Conservation (phyloP, 2,888 invertebrate genomes). For the Lithophane leautieri region DNA sequence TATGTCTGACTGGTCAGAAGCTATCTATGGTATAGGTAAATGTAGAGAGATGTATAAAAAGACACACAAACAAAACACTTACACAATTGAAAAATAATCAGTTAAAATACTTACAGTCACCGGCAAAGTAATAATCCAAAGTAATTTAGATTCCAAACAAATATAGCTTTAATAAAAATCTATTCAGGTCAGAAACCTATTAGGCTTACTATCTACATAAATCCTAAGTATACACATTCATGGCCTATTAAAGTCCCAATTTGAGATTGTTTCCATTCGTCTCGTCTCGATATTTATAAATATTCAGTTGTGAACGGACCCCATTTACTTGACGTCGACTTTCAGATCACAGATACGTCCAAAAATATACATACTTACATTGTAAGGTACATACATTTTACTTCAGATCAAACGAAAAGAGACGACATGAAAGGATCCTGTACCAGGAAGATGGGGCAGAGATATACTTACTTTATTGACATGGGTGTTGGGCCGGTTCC, state of each 20-base stretch:
- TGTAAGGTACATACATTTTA: not conserved
- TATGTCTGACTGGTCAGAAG: no score
- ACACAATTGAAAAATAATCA: no score
- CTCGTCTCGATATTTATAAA: constrained; percentile 7
- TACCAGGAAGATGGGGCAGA: not conserved
- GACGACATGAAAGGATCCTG: constrained; percentile 1
- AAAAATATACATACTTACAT: not conserved
- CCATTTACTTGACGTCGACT: constrained; percentile 18
- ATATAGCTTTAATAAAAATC: constrained; percentile 4
- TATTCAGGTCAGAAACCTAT: constrained; percentile 1
- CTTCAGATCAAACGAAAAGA: constrained; percentile 1
- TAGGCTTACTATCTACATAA: not conserved
- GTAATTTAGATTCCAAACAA: not conserved
- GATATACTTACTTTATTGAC: no score
- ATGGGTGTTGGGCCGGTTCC: not conserved
- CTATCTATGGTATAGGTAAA: no score
- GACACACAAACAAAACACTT: no score
- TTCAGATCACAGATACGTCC: not conserved
- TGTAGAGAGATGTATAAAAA: no score
- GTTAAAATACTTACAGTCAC: no score
- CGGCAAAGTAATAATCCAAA: not conserved
- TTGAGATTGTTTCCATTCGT: constrained; percentile 19
- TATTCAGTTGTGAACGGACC: constrained; percentile 19
- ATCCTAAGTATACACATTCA: constrained; percentile 7
- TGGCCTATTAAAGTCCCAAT: constrained; percentile 4